Percentiles rank a stretch among this genome's conserved stretches.
These are phyloP conservation scores for Eutolmus rufibarbis DNA, from an alignment of 2,888 invertebrate species.

Conservation along the genomic window DNA sequence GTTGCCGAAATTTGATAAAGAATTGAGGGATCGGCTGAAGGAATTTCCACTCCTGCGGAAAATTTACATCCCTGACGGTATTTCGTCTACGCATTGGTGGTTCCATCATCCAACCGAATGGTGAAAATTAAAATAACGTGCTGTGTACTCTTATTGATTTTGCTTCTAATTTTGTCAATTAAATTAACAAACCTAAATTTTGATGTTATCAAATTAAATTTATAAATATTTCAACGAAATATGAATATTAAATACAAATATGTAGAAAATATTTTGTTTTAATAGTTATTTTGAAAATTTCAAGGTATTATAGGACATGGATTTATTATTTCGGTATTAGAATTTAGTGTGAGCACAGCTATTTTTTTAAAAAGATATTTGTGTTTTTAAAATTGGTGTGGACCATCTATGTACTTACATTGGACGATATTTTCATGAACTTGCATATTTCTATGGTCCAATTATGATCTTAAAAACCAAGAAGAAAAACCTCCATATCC, in stretches of 20 bases:
- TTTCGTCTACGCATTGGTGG: background rate
- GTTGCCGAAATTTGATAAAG: background rate
- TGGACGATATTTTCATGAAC: no score
- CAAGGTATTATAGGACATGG: background rate
- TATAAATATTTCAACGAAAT: no score
- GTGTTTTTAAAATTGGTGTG: no score
- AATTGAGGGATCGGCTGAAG: background rate
- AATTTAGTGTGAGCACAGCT: no score
- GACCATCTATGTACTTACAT: no score
- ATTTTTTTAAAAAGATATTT: no score
- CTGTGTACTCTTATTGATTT: background rate
- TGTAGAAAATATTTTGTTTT: background rate
- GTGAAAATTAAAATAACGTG: background rate
- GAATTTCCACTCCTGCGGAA: background rate
- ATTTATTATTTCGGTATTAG: background rate
- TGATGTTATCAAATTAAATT: background rate
- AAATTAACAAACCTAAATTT: background rate
- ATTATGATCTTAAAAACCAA: no score
- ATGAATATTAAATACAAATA: background rate
- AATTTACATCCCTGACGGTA: background rate
- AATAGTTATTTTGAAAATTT: background rate
- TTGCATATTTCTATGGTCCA: no score
- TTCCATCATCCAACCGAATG: background rate
- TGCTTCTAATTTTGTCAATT: background rate
- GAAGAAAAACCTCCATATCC: no score